These are phyloP conservation scores for Pararge aegeria DNA, from an alignment of 1,140 invertebrate genomes.

Conservation along the genomic window DNA sequence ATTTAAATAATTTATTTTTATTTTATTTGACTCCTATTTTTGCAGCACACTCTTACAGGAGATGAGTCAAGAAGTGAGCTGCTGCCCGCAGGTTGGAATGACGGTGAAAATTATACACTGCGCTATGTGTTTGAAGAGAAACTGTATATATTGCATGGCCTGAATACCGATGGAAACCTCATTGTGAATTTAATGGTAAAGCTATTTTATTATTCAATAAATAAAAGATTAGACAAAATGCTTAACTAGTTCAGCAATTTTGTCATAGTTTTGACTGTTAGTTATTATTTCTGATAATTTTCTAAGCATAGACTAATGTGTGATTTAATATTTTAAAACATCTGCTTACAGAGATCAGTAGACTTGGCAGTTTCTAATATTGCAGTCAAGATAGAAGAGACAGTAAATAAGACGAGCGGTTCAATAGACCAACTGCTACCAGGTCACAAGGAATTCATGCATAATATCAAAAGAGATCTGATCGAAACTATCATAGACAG, in stretches of 20 bases:
- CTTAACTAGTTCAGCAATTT: no score
- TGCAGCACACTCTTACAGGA: conserved; percentile 81
- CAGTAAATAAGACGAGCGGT: conserved; percentile 48
- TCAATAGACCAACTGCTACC: conserved; percentile 76
- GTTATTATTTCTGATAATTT: no score
- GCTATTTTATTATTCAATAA: background rate
- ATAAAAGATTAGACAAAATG: no score
- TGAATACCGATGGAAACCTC: conserved; percentile 82
- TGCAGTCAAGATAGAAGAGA: conserved; percentile 56
- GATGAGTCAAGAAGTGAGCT: conserved; percentile 84
- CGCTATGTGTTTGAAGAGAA: conserved; percentile 84
- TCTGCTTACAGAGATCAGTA: conserved; percentile 56
- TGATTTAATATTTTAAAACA: conserved; percentile 56
- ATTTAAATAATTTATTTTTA: no score
- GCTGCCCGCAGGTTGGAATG: conserved; percentile 86
- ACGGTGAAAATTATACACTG: conserved; percentile 81
- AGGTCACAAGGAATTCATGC: conserved; percentile 72
- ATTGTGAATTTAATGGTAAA: conserved; percentile 85
- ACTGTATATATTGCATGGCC: conserved; percentile 84
- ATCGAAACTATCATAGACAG: conserved; percentile 57
- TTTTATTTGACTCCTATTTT: background rate
- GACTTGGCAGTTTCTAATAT: conserved; percentile 61
- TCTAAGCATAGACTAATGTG: no score
- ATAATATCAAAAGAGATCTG: conserved; percentile 76
- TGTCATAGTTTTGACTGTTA: no score